Conservation (phyloP, 64 coral and sea anemone genomes). For the Montipora sp. region DNA sequence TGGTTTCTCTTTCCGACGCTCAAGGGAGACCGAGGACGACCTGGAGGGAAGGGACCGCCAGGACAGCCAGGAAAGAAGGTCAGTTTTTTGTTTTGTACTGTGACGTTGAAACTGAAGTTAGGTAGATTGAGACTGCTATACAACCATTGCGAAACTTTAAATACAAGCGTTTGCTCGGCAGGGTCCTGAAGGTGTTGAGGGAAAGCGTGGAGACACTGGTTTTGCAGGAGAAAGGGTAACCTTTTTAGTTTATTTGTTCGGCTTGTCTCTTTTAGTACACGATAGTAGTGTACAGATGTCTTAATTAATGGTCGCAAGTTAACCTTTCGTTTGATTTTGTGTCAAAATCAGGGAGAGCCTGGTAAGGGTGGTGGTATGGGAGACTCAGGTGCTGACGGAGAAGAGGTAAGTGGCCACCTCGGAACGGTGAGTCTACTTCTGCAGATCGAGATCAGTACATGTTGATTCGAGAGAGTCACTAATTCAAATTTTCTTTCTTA, state of each 20-base stretch:
- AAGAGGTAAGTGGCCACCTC: neutral
- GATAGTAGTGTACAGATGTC: too few species aligned
- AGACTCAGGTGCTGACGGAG: neutral
- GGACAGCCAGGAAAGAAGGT: slow-evolving; percentile 25
- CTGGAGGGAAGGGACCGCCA: slow-evolving; percentile 25
- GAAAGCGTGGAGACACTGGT: slow-evolving; percentile 14
- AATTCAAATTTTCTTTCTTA: too few species aligned
- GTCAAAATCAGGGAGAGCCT: neutral
- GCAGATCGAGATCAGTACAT: too few species aligned
- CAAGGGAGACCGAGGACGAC: slow-evolving; percentile 57
- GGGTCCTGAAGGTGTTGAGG: slow-evolving; percentile 47
- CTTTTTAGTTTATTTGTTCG: neutral
- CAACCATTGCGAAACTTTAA: too few species aligned
- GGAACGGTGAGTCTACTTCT: too few species aligned
- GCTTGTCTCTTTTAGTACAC: too few species aligned
- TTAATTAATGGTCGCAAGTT: neutral
- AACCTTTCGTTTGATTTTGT: neutral
- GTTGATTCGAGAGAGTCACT: too few species aligned
- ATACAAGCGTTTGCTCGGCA: neutral
- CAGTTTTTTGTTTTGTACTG: neutral
- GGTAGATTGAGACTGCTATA: neutral
- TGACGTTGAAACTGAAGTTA: neutral
- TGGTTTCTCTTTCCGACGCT: neutral
- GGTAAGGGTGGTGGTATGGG: slow-evolving; percentile 40
- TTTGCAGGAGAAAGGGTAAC: slow-evolving; percentile 34